Percentiles rank a stretch among this genome's conserved stretches.
These are phyloP conservation scores for Dromiciops gliroides DNA, from an alignment of 2,113 vertebrate genomes.

Conservation along the genomic window DNA sequence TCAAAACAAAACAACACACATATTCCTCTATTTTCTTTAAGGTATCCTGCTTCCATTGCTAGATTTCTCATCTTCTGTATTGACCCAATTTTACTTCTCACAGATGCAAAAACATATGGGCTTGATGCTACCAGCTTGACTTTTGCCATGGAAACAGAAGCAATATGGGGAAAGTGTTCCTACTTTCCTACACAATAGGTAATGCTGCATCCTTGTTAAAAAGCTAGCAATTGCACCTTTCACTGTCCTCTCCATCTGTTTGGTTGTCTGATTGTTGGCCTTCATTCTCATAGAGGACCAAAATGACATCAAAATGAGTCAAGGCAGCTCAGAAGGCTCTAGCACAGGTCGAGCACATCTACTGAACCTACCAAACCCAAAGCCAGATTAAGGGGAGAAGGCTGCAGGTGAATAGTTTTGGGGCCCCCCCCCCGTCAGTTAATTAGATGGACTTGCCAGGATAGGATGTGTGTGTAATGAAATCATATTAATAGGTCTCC, in stretches of 20 bases:
- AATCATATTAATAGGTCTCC: neutral
- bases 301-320: neutral
- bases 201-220: neutral
- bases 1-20: neutral
- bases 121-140: conserved; percentile 18
- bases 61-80: neutral
- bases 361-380: neutral
- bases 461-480: neutral
- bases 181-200: neutral
- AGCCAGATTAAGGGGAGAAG: neutral
- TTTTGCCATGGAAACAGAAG: conserved; percentile 35
- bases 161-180: neutral
- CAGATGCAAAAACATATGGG: conserved; percentile 23
- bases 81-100: conserved; percentile 60
- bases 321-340: neutral
- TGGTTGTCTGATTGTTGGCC: neutral
- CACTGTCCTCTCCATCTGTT: neutral
- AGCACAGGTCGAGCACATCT: too few relatives aligned
- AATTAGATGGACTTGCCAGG: neutral
- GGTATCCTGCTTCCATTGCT: conserved; percentile 15
- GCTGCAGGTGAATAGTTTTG: conserved; percentile 32
- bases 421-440: neutral
- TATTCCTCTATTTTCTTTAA: conserved; percentile 22
- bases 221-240: neutral
- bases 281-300: neutral